Base-by-base conservation (phyloP, 2,113 vertebrate genomes). In the Gopherus evgoodei region DNA sequence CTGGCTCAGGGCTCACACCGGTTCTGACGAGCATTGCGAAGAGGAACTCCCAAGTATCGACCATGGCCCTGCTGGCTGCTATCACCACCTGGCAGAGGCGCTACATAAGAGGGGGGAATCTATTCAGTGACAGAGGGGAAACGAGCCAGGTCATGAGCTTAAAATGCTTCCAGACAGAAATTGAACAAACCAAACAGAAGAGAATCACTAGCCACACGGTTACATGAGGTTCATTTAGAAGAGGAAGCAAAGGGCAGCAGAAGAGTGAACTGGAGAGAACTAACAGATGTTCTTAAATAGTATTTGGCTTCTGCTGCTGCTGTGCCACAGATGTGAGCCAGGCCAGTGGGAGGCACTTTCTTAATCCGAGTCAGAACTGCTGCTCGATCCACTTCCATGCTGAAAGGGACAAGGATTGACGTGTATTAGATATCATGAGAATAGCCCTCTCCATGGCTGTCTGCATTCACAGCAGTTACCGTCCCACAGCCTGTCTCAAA, bases 271-370 rank as follows among this genome's bases (percentile, higher is more conserved):
- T n/a, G 53, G 3, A 31, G 11, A 1, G 5, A 25, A 84, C 31
- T 81, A 3, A 8, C 0, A 5, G 86, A 42, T 0, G 1, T 57
- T 5, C 4, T 1, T 19, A 52, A 8, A 11, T 4, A 17, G 11
- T 16, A 35, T 19, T 17, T 79, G 38, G 27, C 25, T 35, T 50
- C 44, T 21, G 27, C 50, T 0, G 50, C 1, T 12, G 11, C 29
- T n/a, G 3, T 19, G 86, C 88, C 54, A 21, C 2, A 0, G 0
- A 47, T 31, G 50, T 80, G 19, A 14, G 25, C 8, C 0, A 0
- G 22, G 49, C 0, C 0, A 29, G 52, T n/a, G 9, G 24, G 56
- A 57, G 56, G 24, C 56, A 10, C 56, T 24, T 24, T 25, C 56
- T 57, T 25, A 57, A 24, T 57, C 56, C 24, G 22, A 57, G 56